Conservation (phyloP, 2,888 invertebrate genomes). For the Dryadula phaetusa region DNA sequence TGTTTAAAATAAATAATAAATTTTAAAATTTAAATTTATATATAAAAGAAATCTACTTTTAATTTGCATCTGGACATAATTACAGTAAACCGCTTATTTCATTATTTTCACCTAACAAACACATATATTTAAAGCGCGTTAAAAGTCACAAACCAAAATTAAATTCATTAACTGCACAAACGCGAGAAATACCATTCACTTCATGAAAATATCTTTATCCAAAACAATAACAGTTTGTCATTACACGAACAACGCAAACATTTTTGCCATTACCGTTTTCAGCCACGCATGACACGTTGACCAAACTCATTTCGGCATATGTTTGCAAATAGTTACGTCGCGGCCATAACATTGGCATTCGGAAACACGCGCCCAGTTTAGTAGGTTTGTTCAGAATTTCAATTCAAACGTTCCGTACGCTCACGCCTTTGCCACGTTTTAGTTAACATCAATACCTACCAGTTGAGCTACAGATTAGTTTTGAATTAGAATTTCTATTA, state of each 20-base stretch:
- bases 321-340: constrained; percentile 68
- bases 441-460: constrained; percentile 35
- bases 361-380: constrained; percentile 64
- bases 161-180: constrained; percentile 14
- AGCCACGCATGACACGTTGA: constrained; percentile 37
- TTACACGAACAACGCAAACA: constrained; percentile 28
- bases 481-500: constrained; percentile 70
- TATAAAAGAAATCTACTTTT: too few species aligned
- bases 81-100: too few species aligned
- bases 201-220: constrained; percentile 13
- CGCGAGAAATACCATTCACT: background rate
- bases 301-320: constrained; percentile 58
- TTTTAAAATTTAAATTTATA: too few species aligned
- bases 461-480: constrained; percentile 71
- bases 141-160: background rate
- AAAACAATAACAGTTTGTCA: constrained; percentile 3
- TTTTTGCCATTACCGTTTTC: constrained; percentile 40
- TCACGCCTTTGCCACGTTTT: constrained; percentile 65
- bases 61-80: too few species aligned
- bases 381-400: constrained; percentile 73
- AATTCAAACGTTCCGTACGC: constrained; percentile 73
- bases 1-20: too few species aligned
- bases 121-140: background rate
- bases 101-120: too few species aligned
- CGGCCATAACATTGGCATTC: constrained; percentile 65